Base-by-base conservation (phyloP, 2,113 vertebrate genomes). In the Crocuta crocuta region DNA sequence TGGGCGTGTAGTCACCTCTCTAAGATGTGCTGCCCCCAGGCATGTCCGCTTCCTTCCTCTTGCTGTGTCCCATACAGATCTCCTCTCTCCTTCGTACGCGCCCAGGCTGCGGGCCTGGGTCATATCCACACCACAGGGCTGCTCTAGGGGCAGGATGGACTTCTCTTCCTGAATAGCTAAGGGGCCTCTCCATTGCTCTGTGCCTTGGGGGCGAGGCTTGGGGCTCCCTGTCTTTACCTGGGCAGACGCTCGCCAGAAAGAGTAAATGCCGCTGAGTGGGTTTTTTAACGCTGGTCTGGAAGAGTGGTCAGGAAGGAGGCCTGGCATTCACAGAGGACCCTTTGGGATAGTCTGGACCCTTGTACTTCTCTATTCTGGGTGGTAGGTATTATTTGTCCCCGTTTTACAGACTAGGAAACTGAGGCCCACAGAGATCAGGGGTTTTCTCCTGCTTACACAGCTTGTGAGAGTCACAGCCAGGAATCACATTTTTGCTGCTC, bases 121-220 rank as follows among this genome's bases (percentile, higher is more conserved):
- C 5, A 0, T 21, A 82, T 78, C 55, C 55, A 89, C 95, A 95
- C 96, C 91, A 95, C 97, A 95, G 71, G 4, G 35, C 66, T 97
- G 78, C 78, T 86, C 26, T 7, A 86, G 48, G 78, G 89, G 73
- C 79, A n/a, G 55, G 50, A 71, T 53, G 91, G 82, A 85, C 50
- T 73, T 83, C 0, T 94, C 55, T 88, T 90, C 12, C 5, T 48
- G 73, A 81, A 70, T 26, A 50, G 86, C 53, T n/a, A 65, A 74
- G 85, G 70, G 76, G 19, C 68, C 70, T 93, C 55, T 96, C 84
- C 2, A 2, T 81, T 82, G 94, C 84, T 89, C 45, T 96, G 84
- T 61, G 68, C 79, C 91, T 84, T 86, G 84, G 61, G 80, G 39
- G 10, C 73, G 53, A 79, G 45, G 48, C 73, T 94, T 35, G 61